Conservation (phyloP, 2,888 invertebrate genomes). For the Digitonthophagus gazella region DNA sequence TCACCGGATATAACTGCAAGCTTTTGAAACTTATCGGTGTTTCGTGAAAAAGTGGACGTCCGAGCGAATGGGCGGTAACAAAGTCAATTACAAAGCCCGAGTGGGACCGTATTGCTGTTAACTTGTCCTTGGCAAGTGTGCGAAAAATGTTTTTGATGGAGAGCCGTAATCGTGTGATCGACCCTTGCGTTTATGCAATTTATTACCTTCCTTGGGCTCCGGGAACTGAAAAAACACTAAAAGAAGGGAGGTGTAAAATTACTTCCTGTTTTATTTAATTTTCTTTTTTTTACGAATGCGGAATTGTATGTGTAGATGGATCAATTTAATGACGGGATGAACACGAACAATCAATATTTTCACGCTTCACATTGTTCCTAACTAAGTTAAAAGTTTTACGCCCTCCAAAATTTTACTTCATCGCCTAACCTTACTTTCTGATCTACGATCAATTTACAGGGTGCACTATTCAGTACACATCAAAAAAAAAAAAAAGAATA, state of each 20-base stretch:
- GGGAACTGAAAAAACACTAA: not conserved
- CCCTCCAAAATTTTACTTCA: too few species aligned
- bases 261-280: not conserved
- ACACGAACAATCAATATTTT: not conserved
- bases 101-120: not conserved
- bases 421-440: too few species aligned
- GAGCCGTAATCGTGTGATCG: not conserved
- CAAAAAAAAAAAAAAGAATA: too few species aligned
- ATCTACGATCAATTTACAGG: too few species aligned
- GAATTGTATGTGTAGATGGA: not conserved
- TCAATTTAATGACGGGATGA: not conserved
- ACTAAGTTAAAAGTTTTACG: too few species aligned
- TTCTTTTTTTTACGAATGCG: not conserved
- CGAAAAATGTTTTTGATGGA: not conserved
- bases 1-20: too few species aligned
- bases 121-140: not conserved
- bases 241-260: not conserved
- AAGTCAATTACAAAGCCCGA: not conserved
- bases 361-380: too few species aligned
- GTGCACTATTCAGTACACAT: too few species aligned
- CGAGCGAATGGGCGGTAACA: not conserved
- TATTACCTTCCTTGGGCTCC: not conserved
- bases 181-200: not conserved
- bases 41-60: too few species aligned
- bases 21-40: too few species aligned